Evolutionary conservation across 1,140 invertebrate genomes (phyloP).

Genomic region (Pantala flavescens): DNA sequence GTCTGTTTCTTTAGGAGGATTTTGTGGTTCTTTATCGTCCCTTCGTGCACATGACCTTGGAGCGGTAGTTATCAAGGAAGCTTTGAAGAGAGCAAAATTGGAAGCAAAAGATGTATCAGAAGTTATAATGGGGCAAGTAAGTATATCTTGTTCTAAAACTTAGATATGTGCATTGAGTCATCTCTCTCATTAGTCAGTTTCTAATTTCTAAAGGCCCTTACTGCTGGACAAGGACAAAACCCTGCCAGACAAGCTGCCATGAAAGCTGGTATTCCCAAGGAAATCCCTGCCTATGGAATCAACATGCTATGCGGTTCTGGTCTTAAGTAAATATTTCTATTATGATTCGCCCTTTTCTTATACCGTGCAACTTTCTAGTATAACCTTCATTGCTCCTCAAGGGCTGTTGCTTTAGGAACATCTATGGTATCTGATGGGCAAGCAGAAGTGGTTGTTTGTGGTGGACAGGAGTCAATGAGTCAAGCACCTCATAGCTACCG

Average conservation of each 20-base stretch:
- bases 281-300: conserved; percentile 60
- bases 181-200: not conserved
- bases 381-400: conserved; percentile 28
- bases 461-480: conserved; percentile 82
- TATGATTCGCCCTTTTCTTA: not conserved
- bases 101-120: conserved; percentile 56
- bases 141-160: conserved; percentile 23
- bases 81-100: conserved; percentile 50
- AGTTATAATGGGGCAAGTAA: conserved; percentile 79
- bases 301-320: conserved; percentile 85
- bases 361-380: conserved; percentile 17
- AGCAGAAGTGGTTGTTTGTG: conserved; percentile 59
- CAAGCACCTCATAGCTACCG: conserved; percentile 59
- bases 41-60: conserved; percentile 65
- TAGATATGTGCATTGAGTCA: not conserved
- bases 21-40: conserved; percentile 57
- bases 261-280: conserved; percentile 61
- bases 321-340: conserved; percentile 47
- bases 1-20: conserved; percentile 44
- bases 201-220: conserved; percentile 44
- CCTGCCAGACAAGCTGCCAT: conserved; percentile 71
- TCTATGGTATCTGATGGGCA: conserved; percentile 62
- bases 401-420: conserved; percentile 55
- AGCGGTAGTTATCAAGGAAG: conserved; percentile 60
- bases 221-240: conserved; percentile 71